Evolutionary conservation across 37 sponge, comb jelly and placozoan species (phyloP).

Genomic region (Lycopodina hypogea): DNA sequence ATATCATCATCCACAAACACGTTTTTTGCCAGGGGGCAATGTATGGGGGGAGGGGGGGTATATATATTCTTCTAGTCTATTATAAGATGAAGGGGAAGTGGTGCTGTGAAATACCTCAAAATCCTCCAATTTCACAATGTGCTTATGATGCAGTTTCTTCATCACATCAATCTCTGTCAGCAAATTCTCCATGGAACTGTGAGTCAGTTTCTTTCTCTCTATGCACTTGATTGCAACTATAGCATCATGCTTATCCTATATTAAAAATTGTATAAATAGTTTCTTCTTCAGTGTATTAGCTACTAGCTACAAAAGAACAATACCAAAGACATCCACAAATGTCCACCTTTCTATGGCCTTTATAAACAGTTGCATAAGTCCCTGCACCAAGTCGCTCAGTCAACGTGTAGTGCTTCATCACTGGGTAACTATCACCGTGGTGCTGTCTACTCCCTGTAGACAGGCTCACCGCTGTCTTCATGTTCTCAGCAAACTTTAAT

Average conservation of each 20-base stretch:
- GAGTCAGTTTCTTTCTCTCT: slow-evolving; percentile 35
- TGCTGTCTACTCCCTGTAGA: too few relatives aligned
- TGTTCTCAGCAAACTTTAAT: too few relatives aligned
- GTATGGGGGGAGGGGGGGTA: not conserved
- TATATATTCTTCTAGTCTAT: too few relatives aligned
- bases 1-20: too few relatives aligned
- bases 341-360: slow-evolving; percentile 60
- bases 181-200: slow-evolving; percentile 55
- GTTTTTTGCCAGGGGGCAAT: too few relatives aligned
- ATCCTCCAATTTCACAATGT: slow-evolving; percentile 70
- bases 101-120: slow-evolving; percentile 48
- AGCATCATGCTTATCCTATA: slow-evolving; percentile 26
- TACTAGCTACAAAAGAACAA: not conserved
- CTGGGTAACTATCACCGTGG: not conserved
- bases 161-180: slow-evolving; percentile 78
- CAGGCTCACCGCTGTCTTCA: too few relatives aligned
- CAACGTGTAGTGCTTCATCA: slow-evolving; percentile 41
- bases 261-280: not conserved
- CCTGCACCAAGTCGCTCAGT: slow-evolving; percentile 71
- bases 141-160: slow-evolving; percentile 48
- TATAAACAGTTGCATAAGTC: slow-evolving; percentile 83
- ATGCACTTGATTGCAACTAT: slow-evolving; percentile 84
- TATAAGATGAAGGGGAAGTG: not conserved
- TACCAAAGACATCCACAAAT: too few relatives aligned
- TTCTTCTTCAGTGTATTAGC: not conserved